Evolutionary conservation across 2,888 invertebrate genomes (phyloP).

Genomic region (Serripes groenlandicus): DNA sequence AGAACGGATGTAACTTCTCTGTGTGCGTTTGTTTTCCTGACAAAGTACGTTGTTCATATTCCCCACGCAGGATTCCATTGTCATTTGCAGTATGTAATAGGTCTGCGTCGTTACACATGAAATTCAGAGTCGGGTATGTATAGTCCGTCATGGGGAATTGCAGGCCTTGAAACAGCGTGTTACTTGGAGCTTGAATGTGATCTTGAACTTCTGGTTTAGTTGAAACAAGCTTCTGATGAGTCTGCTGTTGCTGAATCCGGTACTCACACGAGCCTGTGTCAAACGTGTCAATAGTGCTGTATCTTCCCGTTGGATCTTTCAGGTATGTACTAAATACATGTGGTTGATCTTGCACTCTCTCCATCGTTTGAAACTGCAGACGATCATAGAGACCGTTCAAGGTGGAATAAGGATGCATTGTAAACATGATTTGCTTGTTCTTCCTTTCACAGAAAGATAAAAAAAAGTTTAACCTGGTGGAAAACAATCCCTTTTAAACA

Average conservation of each 20-base stretch:
- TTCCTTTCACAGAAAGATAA: background rate
- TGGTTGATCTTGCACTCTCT: background rate
- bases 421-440: background rate
- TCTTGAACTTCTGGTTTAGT: background rate
- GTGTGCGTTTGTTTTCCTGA: background rate
- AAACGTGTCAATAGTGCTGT: background rate
- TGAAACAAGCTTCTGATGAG: background rate
- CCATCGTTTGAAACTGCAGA: background rate
- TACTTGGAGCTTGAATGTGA: background rate
- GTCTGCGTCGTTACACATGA: background rate
- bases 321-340: background rate
- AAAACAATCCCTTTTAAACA: background rate
- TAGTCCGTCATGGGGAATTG: background rate
- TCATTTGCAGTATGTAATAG: background rate
- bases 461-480: background rate
- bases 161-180: background rate
- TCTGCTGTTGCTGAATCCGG: background rate
- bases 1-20: constrained; percentile 37
- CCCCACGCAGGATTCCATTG: background rate
- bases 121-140: background rate
- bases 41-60: background rate
- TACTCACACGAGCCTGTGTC: background rate
- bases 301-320: background rate
- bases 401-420: background rate
- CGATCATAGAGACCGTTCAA: background rate